phyloP scores from a whole-genome alignment of 2,113 vertebrate species.

The Pseudonaja textilis region DNA sequence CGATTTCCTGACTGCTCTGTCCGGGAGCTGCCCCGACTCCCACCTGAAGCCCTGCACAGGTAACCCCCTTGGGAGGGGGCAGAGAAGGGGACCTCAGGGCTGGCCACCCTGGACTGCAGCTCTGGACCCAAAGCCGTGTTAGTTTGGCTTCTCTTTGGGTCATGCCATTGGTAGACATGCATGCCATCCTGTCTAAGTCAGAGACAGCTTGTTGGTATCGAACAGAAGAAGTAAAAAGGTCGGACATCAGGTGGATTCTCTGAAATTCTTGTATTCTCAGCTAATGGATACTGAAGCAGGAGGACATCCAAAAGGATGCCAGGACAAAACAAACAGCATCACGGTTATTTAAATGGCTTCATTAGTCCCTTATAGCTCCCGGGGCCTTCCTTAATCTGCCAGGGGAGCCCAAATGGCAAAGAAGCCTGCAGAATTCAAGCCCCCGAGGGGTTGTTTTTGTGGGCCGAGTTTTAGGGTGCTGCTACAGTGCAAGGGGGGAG shows the following conservation, averaged over 20 bases:
- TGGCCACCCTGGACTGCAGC: no score
- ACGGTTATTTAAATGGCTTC: not conserved
- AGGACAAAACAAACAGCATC: not conserved
- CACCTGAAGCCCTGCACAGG: slow-evolving; percentile 83
- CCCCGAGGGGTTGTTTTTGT: not conserved
- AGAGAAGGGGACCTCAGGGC: not conserved
- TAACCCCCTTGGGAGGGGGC: slow-evolving; percentile 43
- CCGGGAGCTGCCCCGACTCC: slow-evolving; percentile 79
- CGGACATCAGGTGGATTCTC: not conserved
- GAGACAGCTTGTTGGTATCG: not conserved
- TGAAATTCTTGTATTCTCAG: not conserved
- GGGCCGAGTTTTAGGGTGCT: not conserved
- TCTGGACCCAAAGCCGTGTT: not conserved
- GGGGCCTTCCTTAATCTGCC: not conserved
- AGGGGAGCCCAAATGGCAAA: not conserved
- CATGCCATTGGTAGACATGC: not conserved
- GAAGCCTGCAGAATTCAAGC: not conserved
- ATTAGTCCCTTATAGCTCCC: not conserved
- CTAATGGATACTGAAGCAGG: not conserved
- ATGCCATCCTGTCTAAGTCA: not conserved
- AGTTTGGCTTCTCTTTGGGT: no score
- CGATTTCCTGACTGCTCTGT: slow-evolving; percentile 85
- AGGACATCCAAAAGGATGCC: not conserved
- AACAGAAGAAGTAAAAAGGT: not conserved
- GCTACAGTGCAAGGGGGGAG: not conserved